Base-by-base conservation (phyloP, 2,797 vertebrate species). In the Sebastes kiyomatsui region DNA sequence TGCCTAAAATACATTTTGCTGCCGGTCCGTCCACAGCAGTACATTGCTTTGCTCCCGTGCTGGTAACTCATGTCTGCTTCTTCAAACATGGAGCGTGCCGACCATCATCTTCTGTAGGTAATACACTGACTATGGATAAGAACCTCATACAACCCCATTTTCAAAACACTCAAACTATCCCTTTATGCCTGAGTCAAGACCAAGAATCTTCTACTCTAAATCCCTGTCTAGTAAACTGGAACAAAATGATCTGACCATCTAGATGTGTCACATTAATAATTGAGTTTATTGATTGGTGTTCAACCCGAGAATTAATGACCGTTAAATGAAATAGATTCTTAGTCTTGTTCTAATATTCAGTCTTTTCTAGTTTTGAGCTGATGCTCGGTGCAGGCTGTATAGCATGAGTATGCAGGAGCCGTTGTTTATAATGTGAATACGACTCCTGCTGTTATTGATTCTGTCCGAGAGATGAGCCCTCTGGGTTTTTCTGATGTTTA, bases 401-500 rank as follows among this genome's bases (percentile, higher is more conserved):
- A 70, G 81, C 82, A 92, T 92, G 89, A 88, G 89, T 89, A 93
- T 93, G 91, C 93, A 90, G 80, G 75, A 79, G 85, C 79, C 82
- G 89, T 92, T 93, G 91, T 92, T 93, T 90, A 90, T 89, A 93
- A 92, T 90, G 93, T 93, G 93, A 94, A 93, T 93, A 92, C 91
- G 78, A 94, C 94, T 93, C 80, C 84, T 90, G 93, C 87, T 90
- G 81, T 91, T 93, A 94, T 94, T 89, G 94, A 95, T 94, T 94
- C 93, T 90, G 92, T 94, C 93, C 88, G 46, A 86, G 92, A 92
- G 90, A 94, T 94, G 92, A 94, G 92, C 92, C 94, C 90, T 93
- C 80, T 89, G 93, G 93, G 93, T 93, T 94, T 94, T 93, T 93
- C 89, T 91, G 89, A 93, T 94, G 93, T 95, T 95, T 94, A 94